These are phyloP conservation scores for Empis stercorea DNA, from an alignment of 2,888 invertebrate species.

Conservation along the genomic window DNA sequence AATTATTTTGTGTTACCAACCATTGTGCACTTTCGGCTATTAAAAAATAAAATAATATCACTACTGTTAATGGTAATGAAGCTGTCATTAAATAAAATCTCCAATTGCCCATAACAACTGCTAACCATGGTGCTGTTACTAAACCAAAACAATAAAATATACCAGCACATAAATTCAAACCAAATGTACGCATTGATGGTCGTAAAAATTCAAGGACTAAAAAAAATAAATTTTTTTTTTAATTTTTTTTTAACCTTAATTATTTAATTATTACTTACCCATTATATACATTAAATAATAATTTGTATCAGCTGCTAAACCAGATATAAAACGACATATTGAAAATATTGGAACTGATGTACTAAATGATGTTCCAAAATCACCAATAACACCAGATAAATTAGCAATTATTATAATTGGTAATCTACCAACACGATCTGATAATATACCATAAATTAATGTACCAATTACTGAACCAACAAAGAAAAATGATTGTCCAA, in stretches of 20 bases:
- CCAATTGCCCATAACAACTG: slow-evolving; percentile 39
- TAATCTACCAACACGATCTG: slow-evolving; percentile 42
- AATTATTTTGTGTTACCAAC: slow-evolving; percentile 41
- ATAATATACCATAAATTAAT: slow-evolving; percentile 41
- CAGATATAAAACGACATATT: slow-evolving; percentile 42
- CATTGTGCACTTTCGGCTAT: slow-evolving; percentile 47
- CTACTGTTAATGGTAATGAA: slow-evolving; percentile 37
- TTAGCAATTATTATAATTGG: slow-evolving; percentile 42
- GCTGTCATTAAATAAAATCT: slow-evolving; percentile 38
- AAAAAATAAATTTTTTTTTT: too few species aligned
- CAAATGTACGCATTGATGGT: slow-evolving; percentile 43
- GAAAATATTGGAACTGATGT: slow-evolving; percentile 36
- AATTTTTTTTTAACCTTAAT: too few species aligned
- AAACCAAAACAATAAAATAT: slow-evolving; percentile 43
- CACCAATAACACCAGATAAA: slow-evolving; percentile 40
- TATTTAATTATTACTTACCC: slow-evolving; percentile 28
- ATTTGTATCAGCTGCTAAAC: slow-evolving; percentile 44
- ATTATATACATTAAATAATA: slow-evolving; percentile 48
- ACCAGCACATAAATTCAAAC: slow-evolving; percentile 44
- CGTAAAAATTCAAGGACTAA: slow-evolving; percentile 38
- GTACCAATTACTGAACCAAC: slow-evolving; percentile 46
- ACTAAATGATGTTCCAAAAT: slow-evolving; percentile 39
- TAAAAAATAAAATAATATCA: slow-evolving; percentile 38
- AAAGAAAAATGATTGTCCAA: slow-evolving; percentile 47
- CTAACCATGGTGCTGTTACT: slow-evolving; percentile 39